These are phyloP conservation scores for Ailuropoda melanoleuca DNA, from an alignment of 2,113 vertebrate genomes.

Conservation along the genomic window DNA sequence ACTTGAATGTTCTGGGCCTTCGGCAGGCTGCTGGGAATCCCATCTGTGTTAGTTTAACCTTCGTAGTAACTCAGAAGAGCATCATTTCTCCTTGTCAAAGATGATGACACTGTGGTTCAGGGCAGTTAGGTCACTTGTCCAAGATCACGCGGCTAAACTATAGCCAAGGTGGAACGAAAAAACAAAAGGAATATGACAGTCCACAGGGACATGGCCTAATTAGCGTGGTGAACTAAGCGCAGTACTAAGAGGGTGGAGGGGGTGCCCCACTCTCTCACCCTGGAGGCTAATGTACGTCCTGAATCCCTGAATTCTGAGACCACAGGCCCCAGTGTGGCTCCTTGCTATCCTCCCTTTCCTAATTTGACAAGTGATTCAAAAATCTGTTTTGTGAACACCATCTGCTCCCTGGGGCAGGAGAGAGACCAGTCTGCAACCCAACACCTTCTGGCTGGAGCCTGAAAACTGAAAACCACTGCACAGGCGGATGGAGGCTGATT, in stretches of 20 bases:
- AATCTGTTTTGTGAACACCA: slow-evolving; percentile 25
- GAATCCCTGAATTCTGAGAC: background rate
- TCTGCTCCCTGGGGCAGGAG: background rate
- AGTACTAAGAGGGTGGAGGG: background rate
- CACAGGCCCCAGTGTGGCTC: background rate
- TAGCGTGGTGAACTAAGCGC: background rate
- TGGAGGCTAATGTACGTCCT: background rate
- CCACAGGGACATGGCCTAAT: slow-evolving; percentile 33
- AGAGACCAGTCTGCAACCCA: slow-evolving; percentile 31
- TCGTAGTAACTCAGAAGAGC: background rate
- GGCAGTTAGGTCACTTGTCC: slow-evolving; percentile 20
- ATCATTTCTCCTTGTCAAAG: background rate
- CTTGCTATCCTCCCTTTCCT: background rate
- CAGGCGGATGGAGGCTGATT: slow-evolving; percentile 52
- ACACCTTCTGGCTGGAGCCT: slow-evolving; percentile 51
- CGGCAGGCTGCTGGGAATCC: background rate
- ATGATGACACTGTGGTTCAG: background rate
- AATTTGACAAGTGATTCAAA: slow-evolving; percentile 62
- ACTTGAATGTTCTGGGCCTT: background rate
- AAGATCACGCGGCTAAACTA: slow-evolving; percentile 53
- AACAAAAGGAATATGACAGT: slow-evolving; percentile 13
- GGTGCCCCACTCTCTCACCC: background rate
- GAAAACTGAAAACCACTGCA: slow-evolving; percentile 22
- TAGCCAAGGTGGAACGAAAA: background rate
- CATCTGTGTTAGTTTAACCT: background rate